Base-by-base conservation (phyloP, 2,797 vertebrate species). In the Jordanella pulchra region DNA sequence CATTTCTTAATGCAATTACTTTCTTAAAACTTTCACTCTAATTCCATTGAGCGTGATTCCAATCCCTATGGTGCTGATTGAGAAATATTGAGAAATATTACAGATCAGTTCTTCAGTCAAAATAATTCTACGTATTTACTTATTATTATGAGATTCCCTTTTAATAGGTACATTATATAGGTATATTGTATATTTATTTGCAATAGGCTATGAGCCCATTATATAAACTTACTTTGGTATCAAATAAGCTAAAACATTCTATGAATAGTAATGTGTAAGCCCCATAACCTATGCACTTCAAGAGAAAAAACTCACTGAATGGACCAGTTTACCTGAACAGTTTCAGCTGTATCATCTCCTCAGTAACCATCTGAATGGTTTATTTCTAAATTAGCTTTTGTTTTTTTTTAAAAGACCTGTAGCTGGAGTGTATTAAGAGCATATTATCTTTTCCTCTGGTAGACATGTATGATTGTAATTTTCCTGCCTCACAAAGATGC, bases 401-500 rank as follows among this genome's bases (percentile, higher is more conserved):
- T 7, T 13, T 13, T 32, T 76, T 74, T 83, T 69, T 67, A 72
- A 71, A 77, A 70, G 71, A 67, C 44, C 78, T 25, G 83, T 90
- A 90, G 89, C 85, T 90, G 86, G 82, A 78, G 69, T 70, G 81
- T 75, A 88, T 92, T 84, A 84, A 66, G 65, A 42, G 25, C 69
- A 67, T 78, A 63, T 71, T 81, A 32, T n/a, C 67, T 71, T 56
- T 76, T 63, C 54, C 73, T 68, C 73, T 71, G 73, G 70, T 80
- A 71, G 81, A 87, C 82, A 85, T 84, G 69, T 75, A 68, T 77
- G 54, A 71, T 76, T 75, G 77, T 86, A 80, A 88, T 85, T 69
- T 79, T 72, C 65, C 78, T 72, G 70, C 78, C 68, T 50, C 48
- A 93, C 92, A 93, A 94, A 90, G 91, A 86, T 74, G 72, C 83